Evolutionary conservation across 1,140 invertebrate genomes (phyloP), one percentile per base, ranked within the genome.

Genomic region (Eriosoma lanigerum): DNA sequence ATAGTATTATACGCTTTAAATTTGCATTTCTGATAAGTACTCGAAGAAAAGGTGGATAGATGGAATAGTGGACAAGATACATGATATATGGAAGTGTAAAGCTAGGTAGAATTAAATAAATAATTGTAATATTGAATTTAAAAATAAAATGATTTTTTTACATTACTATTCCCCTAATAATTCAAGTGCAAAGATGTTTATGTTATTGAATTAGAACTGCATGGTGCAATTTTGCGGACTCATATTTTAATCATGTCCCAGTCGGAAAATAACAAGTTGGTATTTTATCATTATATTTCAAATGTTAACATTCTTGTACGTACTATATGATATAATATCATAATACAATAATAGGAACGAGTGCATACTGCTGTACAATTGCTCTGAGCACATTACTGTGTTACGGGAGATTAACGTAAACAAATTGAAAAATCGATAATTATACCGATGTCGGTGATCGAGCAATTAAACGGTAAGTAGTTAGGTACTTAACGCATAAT

Each of bases 251-350:
- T 73, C 48, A 52, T 54, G 17, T 29, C 70, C 70, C 48, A 72
- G 0, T 24, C 1, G 9, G 8, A 48, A 5, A 60, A 6, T 13
- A 32, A 54, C 48, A 56, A 13, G n/a, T 50, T 54, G 56, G 70
- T 75, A 56, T 75, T 75, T 56, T 29, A 32, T 75, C 50, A 17
- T 75, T 75, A 54, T 54, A 54, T 56, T 75, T 75, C 52, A 9
- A 56, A n/a, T 75, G 56, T 54, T 15, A 26, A 52, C 29, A 9
- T 46, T n/a, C 1, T 15, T 32, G 19, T 5, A 10, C 26, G 10
- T 38, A 24, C 26, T 29, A 10, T 29, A 3, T 2, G 60, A 38
- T 38, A 38, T 38, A 4, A 38, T 38, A n/a, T 38, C 32, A 38
- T 38, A 38, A 38, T 38, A 38, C 8, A 4, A 38, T 38, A 38